Evolutionary conservation across 2,797 vertebrate genomes (phyloP).

Genomic region (Scyliorhinus canicula): DNA sequence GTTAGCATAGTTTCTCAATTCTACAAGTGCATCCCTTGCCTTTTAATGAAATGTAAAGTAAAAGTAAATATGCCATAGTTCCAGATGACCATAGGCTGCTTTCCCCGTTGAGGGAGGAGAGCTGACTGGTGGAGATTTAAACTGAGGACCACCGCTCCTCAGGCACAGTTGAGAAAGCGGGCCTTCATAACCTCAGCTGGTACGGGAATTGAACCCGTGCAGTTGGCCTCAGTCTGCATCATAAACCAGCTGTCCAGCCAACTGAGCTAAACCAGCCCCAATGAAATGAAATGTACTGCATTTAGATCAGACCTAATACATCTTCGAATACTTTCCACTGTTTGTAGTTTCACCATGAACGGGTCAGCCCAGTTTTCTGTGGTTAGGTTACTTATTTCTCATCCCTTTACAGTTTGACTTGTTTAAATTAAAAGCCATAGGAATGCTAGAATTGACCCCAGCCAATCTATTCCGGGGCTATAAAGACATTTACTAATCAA

Average conservation of each 20-base stretch:
- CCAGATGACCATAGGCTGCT: no score
- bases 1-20: background rate
- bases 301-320: background rate
- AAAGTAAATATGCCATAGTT: no score
- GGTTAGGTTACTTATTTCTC: background rate
- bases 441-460: background rate
- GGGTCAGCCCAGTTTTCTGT: background rate
- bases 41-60: background rate
- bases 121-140: no score
- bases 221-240: no score
- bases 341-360: background rate
- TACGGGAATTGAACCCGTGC: no score
- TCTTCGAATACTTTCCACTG: background rate
- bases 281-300: no score
- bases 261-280: no score
- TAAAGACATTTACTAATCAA: background rate
- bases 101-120: no score
- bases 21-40: background rate
- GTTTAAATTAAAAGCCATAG: background rate
- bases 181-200: no score
- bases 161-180: no score
- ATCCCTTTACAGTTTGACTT: background rate
- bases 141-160: no score
- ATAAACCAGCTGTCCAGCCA: no score
- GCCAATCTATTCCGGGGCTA: background rate